Conservation (phyloP, 2,113 vertebrate genomes). For the Falco punctatus region DNA sequence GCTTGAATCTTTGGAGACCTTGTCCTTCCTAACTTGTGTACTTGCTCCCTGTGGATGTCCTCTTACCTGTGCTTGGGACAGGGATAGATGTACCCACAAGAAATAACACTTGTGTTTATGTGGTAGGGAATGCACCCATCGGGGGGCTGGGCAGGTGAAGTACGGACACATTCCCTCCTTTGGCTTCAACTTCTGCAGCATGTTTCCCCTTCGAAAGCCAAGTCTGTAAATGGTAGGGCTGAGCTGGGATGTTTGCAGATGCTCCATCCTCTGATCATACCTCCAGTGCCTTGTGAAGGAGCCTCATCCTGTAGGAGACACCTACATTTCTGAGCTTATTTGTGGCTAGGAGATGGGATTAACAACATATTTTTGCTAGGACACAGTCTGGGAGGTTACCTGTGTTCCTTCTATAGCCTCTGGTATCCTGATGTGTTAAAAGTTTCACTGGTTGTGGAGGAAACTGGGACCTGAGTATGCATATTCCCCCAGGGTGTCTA, state of each 20-base stretch:
- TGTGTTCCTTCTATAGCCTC: conserved; percentile 84
- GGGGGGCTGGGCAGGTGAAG: too few relatives aligned
- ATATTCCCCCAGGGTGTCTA: neutral
- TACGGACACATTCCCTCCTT: neutral
- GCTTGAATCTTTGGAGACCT: neutral
- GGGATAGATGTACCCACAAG: neutral
- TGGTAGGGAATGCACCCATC: neutral
- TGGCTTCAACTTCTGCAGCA: neutral
- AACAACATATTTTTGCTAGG: conserved; percentile 85
- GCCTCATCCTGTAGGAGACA: neutral
- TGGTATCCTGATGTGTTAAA: conserved; percentile 85
- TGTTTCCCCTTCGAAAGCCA: neutral
- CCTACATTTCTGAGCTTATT: conserved; percentile 81
- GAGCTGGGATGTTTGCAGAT: neutral
- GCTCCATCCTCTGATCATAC: neutral
- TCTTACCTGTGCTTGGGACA: neutral
- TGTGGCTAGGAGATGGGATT: conserved; percentile 81
- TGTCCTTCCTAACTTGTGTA: neutral
- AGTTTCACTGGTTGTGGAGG: neutral
- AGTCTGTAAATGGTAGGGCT: neutral
- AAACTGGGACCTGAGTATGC: neutral
- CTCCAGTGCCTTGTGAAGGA: neutral
- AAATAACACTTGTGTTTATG: neutral
- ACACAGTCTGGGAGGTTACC: conserved; percentile 83
- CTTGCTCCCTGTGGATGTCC: neutral